phyloP scores from a whole-genome alignment of 2,797 vertebrate species.

The Neosalanx taihuensis region DNA sequence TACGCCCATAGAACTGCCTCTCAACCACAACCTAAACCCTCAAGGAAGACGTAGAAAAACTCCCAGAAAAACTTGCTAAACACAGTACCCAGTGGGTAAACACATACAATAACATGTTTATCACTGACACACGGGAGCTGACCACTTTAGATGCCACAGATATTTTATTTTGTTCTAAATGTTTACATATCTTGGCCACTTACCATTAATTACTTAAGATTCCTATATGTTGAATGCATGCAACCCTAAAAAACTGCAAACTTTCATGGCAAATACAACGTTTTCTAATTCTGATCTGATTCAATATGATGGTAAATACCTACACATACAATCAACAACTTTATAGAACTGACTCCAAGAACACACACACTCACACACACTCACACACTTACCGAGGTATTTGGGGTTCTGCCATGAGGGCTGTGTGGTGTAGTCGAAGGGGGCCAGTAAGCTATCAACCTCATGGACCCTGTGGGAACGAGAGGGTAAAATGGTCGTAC shows the following conservation, averaged over 20 bases:
- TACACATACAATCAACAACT: background rate
- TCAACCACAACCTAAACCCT: no score
- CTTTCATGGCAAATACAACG: no score
- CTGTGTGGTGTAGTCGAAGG: constrained; percentile 88
- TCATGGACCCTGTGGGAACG: constrained; percentile 74
- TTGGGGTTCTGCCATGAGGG: constrained; percentile 85
- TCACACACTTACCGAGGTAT: constrained; percentile 79
- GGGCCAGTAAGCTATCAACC: constrained; percentile 80
- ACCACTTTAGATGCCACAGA: no score
- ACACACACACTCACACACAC: background rate
- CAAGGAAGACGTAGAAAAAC: no score
- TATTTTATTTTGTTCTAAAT: no score
- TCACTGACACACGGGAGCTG: background rate
- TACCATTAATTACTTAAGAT: no score
- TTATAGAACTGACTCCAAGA: background rate
- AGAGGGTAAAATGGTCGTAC: background rate
- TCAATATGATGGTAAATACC: background rate
- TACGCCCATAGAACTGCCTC: no score
- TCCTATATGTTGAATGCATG: no score
- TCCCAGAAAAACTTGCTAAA: no score
- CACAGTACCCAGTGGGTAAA: background rate
- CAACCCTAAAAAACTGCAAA: no score
- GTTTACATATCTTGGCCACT: no score
- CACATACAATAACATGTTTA: background rate
- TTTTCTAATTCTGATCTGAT: no score